Percentiles rank a stretch among this genome's conserved stretches.
phyloP scores from a whole-genome alignment of 2,113 vertebrate species.

The Actenoides hombroni region DNA sequence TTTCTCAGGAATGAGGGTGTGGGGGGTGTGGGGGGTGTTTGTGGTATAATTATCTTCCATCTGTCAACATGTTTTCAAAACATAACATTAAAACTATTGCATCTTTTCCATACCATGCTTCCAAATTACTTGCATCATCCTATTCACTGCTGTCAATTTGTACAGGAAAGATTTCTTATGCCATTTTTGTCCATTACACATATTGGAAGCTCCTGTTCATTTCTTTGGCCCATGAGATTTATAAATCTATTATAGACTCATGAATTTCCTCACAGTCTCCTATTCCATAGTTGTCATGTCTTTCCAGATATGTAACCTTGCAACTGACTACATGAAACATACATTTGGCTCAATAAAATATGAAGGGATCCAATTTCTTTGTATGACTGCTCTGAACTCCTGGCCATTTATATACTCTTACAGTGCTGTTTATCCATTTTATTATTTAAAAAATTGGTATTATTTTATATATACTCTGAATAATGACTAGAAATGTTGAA shows the following conservation, averaged over 20 bases:
- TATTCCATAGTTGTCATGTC: neutral
- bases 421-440: neutral
- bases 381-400: neutral
- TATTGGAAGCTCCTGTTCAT: neutral
- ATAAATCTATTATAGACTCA: neutral
- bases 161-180: neutral
- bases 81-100: neutral
- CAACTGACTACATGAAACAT: neutral
- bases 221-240: neutral
- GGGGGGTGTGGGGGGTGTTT: too few relatives aligned
- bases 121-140: neutral
- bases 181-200: neutral
- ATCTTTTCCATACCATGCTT: neutral
- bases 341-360: neutral
- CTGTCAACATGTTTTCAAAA: neutral
- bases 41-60: neutral
- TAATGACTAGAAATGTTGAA: neutral
- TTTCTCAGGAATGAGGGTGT: neutral
- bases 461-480: neutral
- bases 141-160: neutral
- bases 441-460: neutral
- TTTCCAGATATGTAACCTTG: neutral
- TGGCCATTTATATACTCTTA: neutral
- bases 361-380: neutral
- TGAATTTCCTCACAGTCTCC: neutral